Evolutionary conservation across 2,797 vertebrate genomes (phyloP), one percentile per base, ranked within the genome.

Genomic region (Halcyon smyrnensis): DNA sequence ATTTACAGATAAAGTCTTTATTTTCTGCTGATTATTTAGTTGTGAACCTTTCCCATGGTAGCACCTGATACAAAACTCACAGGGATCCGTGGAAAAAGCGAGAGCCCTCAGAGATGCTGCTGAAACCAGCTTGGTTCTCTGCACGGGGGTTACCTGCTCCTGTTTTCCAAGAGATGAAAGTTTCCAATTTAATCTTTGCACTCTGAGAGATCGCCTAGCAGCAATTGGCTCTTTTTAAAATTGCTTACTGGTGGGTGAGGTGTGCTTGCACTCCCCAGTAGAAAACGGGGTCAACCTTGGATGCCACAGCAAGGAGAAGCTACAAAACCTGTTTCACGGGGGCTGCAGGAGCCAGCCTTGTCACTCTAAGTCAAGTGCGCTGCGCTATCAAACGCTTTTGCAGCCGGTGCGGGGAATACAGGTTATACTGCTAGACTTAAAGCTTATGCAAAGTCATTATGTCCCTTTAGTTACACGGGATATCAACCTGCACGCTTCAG

Each of bases 381-480:
- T 23, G 74, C 0, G 11, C 64, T 84, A 95, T 96, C 95, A 96
- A 95, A 95, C 3, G 0, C 62, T 92, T 74, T 67, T 80, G 89
- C 90, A 96, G 73, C 41, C 73, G 3, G 77, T 64, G 37, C 93
- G 7, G 48, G 93, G 76, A 83, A 94, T 37, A 82, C 89, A 91
- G 92, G 87, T 96, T 97, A 97, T 97, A 46, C 71, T n/a, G 79
- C 84, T 92, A 78, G 95, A 96, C 96, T 97, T 95, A 82, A 97
- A 97, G 96, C 97, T 97, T 97, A 97, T 97, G 97, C 96, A 88
- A 96, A 96, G 90, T 97, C 94, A 96, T 97, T 97, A 97, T 97
- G 96, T 94, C 45, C 95, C 95, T 97, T 97, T 97, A 95, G 97
- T 97, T 97, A 87, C 92, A 92, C 12, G 86, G 84, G 94, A 94